These are phyloP conservation scores for Progne subis DNA, from an alignment of 2,113 vertebrate genomes.

Conservation along the genomic window DNA sequence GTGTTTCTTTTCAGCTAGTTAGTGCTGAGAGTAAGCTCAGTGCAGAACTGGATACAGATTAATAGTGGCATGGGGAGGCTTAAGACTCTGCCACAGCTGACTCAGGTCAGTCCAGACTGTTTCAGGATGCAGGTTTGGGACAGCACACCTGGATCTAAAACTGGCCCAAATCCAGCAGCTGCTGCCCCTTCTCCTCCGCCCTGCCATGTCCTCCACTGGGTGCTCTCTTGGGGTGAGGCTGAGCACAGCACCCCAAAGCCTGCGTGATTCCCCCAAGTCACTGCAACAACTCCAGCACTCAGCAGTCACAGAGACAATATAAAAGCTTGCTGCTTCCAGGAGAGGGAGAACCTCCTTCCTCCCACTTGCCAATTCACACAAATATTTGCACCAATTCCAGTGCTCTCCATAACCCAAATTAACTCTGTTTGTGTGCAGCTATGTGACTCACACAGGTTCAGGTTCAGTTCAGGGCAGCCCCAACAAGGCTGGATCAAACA, in stretches of 20 bases:
- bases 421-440: not conserved
- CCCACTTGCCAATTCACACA: not conserved
- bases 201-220: rapidly evolving
- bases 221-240: not conserved
- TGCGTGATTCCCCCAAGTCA: not conserved
- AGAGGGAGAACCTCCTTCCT: not conserved
- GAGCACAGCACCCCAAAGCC: not conserved
- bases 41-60: not conserved
- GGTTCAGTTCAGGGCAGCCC: not conserved
- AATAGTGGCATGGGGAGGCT: rapidly evolving
- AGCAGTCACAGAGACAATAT: not conserved
- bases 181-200: not conserved
- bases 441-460: not conserved
- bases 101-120: rapidly evolving
- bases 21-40: not conserved
- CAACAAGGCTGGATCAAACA: not conserved
- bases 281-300: not conserved
- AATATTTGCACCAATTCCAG: not conserved
- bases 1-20: not conserved
- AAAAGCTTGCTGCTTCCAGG: not conserved
- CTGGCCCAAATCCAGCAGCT: not conserved
- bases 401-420: not conserved
- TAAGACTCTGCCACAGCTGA: not conserved
- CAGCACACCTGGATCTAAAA: not conserved
- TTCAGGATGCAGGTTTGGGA: not conserved